These are phyloP conservation scores for Syngnathus scovelli DNA, from an alignment of 2,113 vertebrate genomes.

Conservation along the genomic window DNA sequence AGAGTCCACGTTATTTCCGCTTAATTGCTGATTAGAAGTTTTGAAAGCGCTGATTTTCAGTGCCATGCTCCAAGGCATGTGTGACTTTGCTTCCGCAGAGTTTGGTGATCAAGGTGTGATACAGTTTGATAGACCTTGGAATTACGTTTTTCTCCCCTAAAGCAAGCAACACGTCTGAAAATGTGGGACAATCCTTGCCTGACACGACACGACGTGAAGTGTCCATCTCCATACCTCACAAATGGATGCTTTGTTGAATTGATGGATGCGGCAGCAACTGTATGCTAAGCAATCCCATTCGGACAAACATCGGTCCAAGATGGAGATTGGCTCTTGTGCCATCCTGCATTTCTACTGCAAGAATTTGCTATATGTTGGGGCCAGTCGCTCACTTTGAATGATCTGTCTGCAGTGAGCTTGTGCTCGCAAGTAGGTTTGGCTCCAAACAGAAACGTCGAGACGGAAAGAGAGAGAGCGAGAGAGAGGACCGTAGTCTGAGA, in stretches of 20 bases:
- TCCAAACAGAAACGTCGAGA: conserved; percentile 11
- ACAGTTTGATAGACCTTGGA: too few species aligned
- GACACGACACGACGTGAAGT: not conserved
- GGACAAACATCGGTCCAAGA: not conserved
- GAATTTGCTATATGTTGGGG: not conserved
- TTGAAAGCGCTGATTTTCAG: not conserved
- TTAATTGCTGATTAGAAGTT: not conserved
- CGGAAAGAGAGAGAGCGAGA: not conserved
- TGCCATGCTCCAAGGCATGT: not conserved
- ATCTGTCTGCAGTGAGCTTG: not conserved
- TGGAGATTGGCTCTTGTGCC: not conserved
- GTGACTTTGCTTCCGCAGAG: not conserved
- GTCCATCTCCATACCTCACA: not conserved
- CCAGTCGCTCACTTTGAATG: not conserved
- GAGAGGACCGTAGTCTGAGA: conserved; percentile 9
- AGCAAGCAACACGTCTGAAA: not conserved
- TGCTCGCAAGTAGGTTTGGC: not conserved
- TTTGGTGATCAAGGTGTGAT: too few species aligned
- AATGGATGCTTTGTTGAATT: not conserved
- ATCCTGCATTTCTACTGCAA: not conserved
- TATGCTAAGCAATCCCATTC: not conserved
- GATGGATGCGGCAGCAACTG: not conserved
- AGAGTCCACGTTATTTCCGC: not conserved
- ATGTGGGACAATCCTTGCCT: conserved; percentile 1
- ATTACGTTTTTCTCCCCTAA: too few species aligned